Base-by-base conservation (phyloP, 2,113 vertebrate species). In the Oxyura jamaicensis region DNA sequence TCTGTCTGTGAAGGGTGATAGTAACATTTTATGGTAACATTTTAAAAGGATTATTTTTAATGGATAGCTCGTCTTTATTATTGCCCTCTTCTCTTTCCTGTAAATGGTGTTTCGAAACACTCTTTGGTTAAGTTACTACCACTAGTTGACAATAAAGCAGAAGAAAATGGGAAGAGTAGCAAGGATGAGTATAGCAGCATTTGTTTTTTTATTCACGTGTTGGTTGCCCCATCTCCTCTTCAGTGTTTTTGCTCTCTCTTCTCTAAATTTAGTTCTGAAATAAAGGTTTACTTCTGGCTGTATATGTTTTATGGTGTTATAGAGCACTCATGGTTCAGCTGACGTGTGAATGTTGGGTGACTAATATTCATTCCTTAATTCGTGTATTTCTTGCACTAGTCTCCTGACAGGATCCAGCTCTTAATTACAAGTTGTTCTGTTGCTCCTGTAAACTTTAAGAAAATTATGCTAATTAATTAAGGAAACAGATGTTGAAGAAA, bases 401-500 rank as follows among this genome's bases (percentile, higher is more conserved):
- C 13, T 80, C 19, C 28, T 84, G 56, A 33, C 33, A 41, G 26
- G 17, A 86, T 93, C 65, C n/a, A 26, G 15, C 62, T 83, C n/a
- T 90, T 83, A 90, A 73, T 28, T 81, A 52, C 81, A 53, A 78
- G 31, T 88, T 85, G 25, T 73, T 91, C 72, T n/a, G 53, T 86
- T 86, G 33, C 31, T 91, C 8, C 67, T 69, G 14, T 66, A 83
- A 91, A 80, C 59, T 88, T 85, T 39, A 93, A 36, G 42, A 78
- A 91, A 92, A 87, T 93, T 81, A 75, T 75, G 33, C 21, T 63
- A 83, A 92, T 91, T 94, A 90, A 67, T 89, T 82, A 89, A 67
- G 39, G 42, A 89, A 90, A 67, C 10, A 0, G 2, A 21, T 82
- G 28, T 48, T 68, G 44, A 68, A 13, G 39, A 19, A 82, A 90